Evolutionary conservation across 1,140 invertebrate genomes (phyloP).

Genomic region (Caenorhabditis latens): DNA sequence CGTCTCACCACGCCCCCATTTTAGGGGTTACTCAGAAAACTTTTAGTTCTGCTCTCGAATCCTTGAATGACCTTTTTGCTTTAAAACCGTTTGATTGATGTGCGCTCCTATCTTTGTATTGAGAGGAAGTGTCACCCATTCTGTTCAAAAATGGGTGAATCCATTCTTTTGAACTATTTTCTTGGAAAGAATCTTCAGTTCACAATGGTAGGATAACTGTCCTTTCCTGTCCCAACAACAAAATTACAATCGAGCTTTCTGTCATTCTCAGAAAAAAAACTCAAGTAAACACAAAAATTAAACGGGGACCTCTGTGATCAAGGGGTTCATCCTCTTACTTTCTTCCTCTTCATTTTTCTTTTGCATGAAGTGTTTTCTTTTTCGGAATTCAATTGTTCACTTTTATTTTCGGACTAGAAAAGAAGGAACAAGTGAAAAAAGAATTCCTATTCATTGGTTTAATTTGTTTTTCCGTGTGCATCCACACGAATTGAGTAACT

Average conservation of each 20-base stretch:
- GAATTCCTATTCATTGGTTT: not conserved
- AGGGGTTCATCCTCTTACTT: not conserved
- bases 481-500: not conserved
- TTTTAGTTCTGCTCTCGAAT: not conserved
- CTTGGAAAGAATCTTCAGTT: not conserved
- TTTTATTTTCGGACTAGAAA: not conserved
- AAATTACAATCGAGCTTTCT: not conserved
- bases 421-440: not conserved
- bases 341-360: not conserved
- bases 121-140: no score
- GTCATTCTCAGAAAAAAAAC: not conserved
- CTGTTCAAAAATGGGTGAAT: no score
- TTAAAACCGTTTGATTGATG: slow-evolving; percentile 32
- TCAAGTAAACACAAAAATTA: not conserved
- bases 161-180: slow-evolving; percentile 5
- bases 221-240: not conserved
- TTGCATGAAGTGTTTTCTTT: slow-evolving; percentile 2
- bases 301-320: not conserved
- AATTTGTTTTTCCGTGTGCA: not conserved
- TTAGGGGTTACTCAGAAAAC: not conserved
- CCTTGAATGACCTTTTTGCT: slow-evolving; percentile 5
- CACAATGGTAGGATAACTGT: not conserved
- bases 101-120: not conserved
- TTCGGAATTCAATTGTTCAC: no score
- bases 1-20: not conserved